Conservation (phyloP, 2,888 invertebrate species). For the Diachrysia chrysitis region DNA sequence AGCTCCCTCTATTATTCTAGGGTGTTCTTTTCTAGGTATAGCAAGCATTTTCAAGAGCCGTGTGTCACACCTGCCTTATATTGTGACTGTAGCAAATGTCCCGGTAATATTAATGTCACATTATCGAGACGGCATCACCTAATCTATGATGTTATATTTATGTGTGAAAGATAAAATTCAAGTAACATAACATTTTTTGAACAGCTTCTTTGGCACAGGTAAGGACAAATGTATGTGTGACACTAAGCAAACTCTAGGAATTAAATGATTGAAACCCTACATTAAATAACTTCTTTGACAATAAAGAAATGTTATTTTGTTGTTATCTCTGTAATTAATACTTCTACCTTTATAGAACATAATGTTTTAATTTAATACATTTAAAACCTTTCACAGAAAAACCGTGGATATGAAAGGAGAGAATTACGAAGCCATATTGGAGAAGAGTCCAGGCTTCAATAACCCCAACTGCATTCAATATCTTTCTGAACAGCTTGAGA, state of each 20-base stretch:
- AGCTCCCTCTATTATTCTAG: constrained; percentile 82
- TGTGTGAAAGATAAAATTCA: constrained; percentile 86
- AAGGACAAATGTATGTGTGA: constrained; percentile 86
- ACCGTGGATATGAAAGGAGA: constrained; percentile 94
- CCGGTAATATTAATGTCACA: constrained; percentile 87
- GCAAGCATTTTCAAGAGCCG: constrained; percentile 78
- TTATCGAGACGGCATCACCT: constrained; percentile 84
- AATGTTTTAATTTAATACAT: constrained; percentile 46
- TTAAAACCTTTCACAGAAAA: constrained; percentile 87
- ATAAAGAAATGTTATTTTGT: constrained; percentile 60
- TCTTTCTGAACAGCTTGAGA: constrained; percentile 93
- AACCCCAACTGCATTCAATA: constrained; percentile 96
- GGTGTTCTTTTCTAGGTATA: constrained; percentile 89
- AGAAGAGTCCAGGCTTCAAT: constrained; percentile 95
- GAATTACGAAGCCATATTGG: constrained; percentile 94
- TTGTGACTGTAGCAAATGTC: constrained; percentile 83
- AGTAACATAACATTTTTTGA: constrained; percentile 88
- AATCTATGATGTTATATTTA: constrained; percentile 86
- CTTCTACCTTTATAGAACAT: constrained; percentile 70
- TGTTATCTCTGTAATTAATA: constrained; percentile 64
- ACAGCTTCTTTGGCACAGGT: constrained; percentile 88
- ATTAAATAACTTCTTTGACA: constrained; percentile 69
- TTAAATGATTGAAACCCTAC: constrained; percentile 67
- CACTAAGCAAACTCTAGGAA: constrained; percentile 75
- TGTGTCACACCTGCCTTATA: constrained; percentile 74